These are phyloP conservation scores for Varecia variegata DNA, from an alignment of 2,797 vertebrate genomes.

Conservation along the genomic window DNA sequence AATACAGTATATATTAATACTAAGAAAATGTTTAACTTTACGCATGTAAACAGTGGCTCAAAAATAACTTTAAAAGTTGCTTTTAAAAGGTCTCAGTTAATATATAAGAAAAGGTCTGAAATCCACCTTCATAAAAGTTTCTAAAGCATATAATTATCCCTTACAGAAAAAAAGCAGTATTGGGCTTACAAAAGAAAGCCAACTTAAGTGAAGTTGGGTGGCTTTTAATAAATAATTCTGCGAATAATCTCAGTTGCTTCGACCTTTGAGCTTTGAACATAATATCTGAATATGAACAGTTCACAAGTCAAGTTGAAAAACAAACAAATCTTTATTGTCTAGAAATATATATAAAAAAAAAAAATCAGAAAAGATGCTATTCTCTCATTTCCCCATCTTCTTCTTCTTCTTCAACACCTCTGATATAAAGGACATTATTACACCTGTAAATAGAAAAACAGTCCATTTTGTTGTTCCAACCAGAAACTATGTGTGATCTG, in stretches of 20 bases:
- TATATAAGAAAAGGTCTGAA: slow-evolving; percentile 22
- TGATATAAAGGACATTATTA: slow-evolving; percentile 99
- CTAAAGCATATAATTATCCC: not conserved
- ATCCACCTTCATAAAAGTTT: slow-evolving; percentile 29
- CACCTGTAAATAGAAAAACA: slow-evolving; percentile 87
- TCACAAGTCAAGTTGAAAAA: slow-evolving; percentile 72
- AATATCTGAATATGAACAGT: slow-evolving; percentile 41
- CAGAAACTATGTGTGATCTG: not conserved
- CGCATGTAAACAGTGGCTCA: slow-evolving; percentile 22
- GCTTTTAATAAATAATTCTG: slow-evolving; percentile 1
- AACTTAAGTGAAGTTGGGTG: not conserved
- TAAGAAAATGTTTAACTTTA: slow-evolving; percentile 56
- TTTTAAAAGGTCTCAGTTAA: slow-evolving; percentile 54
- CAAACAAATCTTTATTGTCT: slow-evolving; percentile 76
- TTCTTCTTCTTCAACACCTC: slow-evolving; percentile 98
- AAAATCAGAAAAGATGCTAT: slow-evolving; percentile 80
- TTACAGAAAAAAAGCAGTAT: not conserved
- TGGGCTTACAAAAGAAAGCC: slow-evolving; percentile 30
- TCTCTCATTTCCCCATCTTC: slow-evolving; percentile 99
- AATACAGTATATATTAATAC: not conserved
- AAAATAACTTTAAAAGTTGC: slow-evolving; percentile 34
- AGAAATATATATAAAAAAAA: slow-evolving; percentile 81
- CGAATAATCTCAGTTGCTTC: slow-evolving; percentile 9
- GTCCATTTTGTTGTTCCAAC: slow-evolving; percentile 30
- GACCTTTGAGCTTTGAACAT: not conserved